phyloP scores from a whole-genome alignment of 2,797 vertebrate genomes.

The Spondyliosoma cantharus region DNA sequence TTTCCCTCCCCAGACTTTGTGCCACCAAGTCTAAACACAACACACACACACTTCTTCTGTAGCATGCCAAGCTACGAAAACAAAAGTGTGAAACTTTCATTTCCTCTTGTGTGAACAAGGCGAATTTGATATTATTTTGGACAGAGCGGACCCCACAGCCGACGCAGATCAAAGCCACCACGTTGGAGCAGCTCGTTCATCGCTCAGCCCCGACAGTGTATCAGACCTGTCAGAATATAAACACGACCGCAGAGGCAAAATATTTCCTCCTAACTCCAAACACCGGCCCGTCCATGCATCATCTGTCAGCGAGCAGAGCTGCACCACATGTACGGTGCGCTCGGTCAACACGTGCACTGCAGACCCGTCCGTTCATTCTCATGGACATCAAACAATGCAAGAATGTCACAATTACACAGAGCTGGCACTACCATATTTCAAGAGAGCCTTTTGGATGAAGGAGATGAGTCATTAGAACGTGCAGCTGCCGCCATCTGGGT shows the following conservation, averaged over 20 bases:
- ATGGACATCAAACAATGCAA: slow-evolving; percentile 51
- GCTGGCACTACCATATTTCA: slow-evolving; percentile 38
- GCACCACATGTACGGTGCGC: slow-evolving; percentile 29
- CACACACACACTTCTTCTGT: neutral
- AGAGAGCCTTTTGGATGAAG: slow-evolving; percentile 15
- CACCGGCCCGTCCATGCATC: slow-evolving; percentile 22
- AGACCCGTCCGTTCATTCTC: slow-evolving; percentile 39
- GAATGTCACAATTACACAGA: slow-evolving; percentile 35
- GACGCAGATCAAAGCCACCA: slow-evolving; percentile 40
- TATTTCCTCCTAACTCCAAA: slow-evolving; percentile 51
- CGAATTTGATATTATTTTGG: neutral
- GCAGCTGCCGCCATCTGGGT: slow-evolving; percentile 39
- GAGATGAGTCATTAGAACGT: slow-evolving; percentile 36
- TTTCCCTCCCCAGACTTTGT: neutral
- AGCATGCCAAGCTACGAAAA: neutral
- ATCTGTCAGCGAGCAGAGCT: slow-evolving; percentile 47
- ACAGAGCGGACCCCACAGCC: neutral
- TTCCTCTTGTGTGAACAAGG: slow-evolving; percentile 11
- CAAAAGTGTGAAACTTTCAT: slow-evolving; percentile 20
- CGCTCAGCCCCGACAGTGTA: slow-evolving; percentile 28
- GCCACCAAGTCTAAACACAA: neutral
- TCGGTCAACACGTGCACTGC: slow-evolving; percentile 45
- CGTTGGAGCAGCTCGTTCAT: slow-evolving; percentile 26
- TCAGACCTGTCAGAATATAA: slow-evolving; percentile 58
- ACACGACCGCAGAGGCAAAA: slow-evolving; percentile 56